These are phyloP conservation scores for Eupeodes corollae DNA, from an alignment of 1,140 invertebrate genomes.

Conservation along the genomic window DNA sequence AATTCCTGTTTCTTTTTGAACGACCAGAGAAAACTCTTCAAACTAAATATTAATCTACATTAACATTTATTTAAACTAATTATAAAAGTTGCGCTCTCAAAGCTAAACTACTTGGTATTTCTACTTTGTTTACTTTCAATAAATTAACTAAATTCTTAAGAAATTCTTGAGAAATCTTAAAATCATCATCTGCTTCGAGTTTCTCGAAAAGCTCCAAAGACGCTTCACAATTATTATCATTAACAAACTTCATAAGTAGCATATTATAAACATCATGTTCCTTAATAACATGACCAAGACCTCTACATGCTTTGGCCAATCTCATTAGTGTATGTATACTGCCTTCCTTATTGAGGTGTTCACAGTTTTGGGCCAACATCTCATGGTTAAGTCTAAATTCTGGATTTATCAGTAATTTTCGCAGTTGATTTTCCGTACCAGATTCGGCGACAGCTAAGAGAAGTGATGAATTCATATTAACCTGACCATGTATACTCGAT, in stretches of 20 bases:
- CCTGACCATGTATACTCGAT: constrained; percentile 27
- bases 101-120: constrained; percentile 28
- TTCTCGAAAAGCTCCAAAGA: constrained; percentile 33
- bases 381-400: constrained; percentile 30
- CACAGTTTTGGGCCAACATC: constrained; percentile 25
- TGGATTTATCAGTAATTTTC: constrained; percentile 34
- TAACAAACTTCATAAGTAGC: constrained; percentile 37
- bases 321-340: constrained; percentile 27
- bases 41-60: no score
- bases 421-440: constrained; percentile 33
- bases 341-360: constrained; percentile 28
- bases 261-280: constrained; percentile 34
- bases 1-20: no score
- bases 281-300: constrained; percentile 22
- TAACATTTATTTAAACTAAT: no score
- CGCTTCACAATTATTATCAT: constrained; percentile 31
- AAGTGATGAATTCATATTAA: constrained; percentile 28
- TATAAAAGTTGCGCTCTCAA: constrained; percentile 20
- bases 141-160: constrained; percentile 26
- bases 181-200: constrained; percentile 32
- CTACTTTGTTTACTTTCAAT: constrained; percentile 24
- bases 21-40: no score
- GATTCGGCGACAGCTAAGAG: constrained; percentile 37
- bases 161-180: constrained; percentile 32
- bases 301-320: constrained; percentile 26